These are phyloP conservation scores for Drosophila athabasca DNA, from an alignment of 1,140 invertebrate genomes.

Conservation along the genomic window DNA sequence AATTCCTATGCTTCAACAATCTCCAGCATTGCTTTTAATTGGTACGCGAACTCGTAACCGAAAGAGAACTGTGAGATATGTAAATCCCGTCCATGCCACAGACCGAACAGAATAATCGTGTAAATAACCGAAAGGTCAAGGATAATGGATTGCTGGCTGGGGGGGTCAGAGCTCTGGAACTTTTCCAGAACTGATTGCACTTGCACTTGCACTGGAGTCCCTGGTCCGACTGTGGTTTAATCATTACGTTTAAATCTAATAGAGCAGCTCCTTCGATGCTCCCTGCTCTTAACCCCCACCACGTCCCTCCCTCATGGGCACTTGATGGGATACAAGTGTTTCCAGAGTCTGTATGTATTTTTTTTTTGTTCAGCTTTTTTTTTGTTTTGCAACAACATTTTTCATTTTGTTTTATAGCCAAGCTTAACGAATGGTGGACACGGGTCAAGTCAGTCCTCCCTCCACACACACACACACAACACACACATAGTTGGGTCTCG, in stretches of 20 bases:
- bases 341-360: conserved; percentile 6
- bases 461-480: conserved; percentile 20
- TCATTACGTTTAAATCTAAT: conserved; percentile 80
- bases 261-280: conserved; percentile 32
- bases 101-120: conserved; percentile 8
- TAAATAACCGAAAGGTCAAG: conserved; percentile 50
- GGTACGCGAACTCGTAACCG: background rate
- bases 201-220: conserved; percentile 37
- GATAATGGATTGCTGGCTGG: conserved; percentile 45
- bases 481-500: conserved; percentile 27
- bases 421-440: conserved; percentile 41
- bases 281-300: too few species aligned
- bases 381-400: conserved; percentile 73
- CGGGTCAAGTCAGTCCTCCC: conserved; percentile 59
- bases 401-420: conserved; percentile 75
- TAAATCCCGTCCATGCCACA: conserved; percentile 36
- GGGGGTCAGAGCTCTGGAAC: conserved; percentile 48
- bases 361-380: conserved; percentile 3
- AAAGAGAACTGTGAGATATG: conserved; percentile 40
- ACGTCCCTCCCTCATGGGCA: conserved; percentile 4
- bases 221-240: conserved; percentile 49
- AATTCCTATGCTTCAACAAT: conserved; percentile 25
- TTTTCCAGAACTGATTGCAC: conserved; percentile 67
- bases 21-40: conserved; percentile 31
- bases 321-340: conserved; percentile 46